These are phyloP conservation scores for Epirrita christyi DNA, from an alignment of 2,888 invertebrate species.

Conservation along the genomic window DNA sequence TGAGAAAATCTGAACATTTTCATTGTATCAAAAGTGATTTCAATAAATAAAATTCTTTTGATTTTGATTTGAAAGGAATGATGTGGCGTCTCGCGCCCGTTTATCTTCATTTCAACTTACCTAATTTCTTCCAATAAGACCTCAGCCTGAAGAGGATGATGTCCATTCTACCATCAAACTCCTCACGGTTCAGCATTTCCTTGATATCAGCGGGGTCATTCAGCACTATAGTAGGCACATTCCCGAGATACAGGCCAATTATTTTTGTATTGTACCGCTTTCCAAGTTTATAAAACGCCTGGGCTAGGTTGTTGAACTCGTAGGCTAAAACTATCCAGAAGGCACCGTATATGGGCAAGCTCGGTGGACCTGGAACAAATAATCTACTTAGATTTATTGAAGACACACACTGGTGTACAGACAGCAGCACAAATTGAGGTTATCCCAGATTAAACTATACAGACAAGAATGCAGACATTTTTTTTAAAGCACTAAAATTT, in stretches of 20 bases:
- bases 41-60: too few species aligned
- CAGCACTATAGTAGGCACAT: conserved; percentile 73
- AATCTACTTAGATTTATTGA: not conserved
- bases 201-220: conserved; percentile 82
- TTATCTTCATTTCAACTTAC: conserved; percentile 51
- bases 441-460: too few species aligned
- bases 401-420: too few species aligned
- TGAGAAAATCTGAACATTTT: too few species aligned
- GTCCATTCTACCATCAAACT: conserved; percentile 86
- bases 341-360: conserved; percentile 86
- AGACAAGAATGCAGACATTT: too few species aligned
- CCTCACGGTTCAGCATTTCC: conserved; percentile 84
- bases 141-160: conserved; percentile 76
- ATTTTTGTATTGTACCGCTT: conserved; percentile 85
- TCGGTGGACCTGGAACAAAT: conserved; percentile 82
- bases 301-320: conserved; percentile 79
- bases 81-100: not conserved
- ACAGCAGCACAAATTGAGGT: too few species aligned
- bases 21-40: too few species aligned
- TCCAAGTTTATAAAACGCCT: conserved; percentile 76
- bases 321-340: conserved; percentile 84
- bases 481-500: too few species aligned
- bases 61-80: too few species aligned
- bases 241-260: conserved; percentile 84
- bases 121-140: conserved; percentile 81